phyloP scores from a whole-genome alignment of 2,113 vertebrate genomes.

The Passerina amoena region DNA sequence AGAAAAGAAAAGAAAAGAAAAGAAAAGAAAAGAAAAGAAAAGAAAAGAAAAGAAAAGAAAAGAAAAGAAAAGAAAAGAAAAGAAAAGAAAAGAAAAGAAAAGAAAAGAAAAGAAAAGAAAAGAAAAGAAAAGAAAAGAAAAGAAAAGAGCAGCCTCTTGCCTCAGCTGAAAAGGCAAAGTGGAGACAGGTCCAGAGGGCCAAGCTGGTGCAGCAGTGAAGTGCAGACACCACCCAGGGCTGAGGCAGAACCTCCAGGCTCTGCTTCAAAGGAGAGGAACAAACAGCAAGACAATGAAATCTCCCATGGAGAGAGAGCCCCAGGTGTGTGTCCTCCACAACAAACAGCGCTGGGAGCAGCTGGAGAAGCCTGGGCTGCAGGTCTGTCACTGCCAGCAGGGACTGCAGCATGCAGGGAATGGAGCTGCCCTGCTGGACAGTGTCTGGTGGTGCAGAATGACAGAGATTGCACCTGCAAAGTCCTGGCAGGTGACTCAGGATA shows the following conservation, averaged over 20 bases:
- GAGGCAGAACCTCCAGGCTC: not conserved
- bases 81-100: too few relatives aligned
- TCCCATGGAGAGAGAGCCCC: not conserved
- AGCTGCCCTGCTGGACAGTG: not conserved
- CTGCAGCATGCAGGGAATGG: not conserved
- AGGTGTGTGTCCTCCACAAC: not conserved
- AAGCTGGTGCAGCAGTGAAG: not conserved
- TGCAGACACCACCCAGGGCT: not conserved
- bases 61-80: too few relatives aligned
- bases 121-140: too few relatives aligned
- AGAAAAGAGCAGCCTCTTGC: not conserved
- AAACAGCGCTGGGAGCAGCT: not conserved
- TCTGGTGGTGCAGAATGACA: not conserved
- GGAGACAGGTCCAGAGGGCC: not conserved
- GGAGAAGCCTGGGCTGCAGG: not conserved
- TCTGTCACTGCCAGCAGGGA: not conserved
- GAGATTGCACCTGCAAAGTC: not conserved
- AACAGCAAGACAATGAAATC: not conserved
- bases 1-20: too few relatives aligned
- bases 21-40: not conserved
- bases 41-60: too few relatives aligned
- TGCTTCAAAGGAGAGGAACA: conserved; percentile 21
- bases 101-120: too few relatives aligned
- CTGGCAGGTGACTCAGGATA: not conserved
- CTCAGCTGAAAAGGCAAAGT: not conserved